Conservation (phyloP, 2,888 invertebrate genomes). For the Lepas anatifera region DNA sequence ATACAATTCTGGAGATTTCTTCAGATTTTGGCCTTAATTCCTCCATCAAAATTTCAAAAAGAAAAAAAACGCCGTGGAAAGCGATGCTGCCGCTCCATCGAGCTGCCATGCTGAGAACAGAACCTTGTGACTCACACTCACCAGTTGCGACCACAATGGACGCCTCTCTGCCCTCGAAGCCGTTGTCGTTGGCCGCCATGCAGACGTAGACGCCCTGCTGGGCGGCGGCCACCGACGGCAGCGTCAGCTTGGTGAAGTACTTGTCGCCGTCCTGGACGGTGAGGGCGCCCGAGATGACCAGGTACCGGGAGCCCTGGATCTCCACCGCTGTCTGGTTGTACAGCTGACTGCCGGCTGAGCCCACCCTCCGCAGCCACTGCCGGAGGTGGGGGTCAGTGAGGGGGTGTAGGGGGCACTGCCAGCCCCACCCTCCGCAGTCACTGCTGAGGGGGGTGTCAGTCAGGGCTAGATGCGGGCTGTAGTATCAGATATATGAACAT, state of each 20-base stretch:
- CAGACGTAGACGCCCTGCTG: slow-evolving; percentile 6
- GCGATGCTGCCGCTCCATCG: too few relatives aligned
- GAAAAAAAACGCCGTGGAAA: too few relatives aligned
- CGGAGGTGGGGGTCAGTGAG: too few relatives aligned
- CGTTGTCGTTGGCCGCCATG: slow-evolving; percentile 1
- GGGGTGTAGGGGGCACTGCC: too few relatives aligned
- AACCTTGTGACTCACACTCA: background rate
- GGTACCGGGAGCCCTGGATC: background rate
- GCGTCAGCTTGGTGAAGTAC: background rate
- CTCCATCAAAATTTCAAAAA: too few relatives aligned
- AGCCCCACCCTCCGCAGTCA: too few relatives aligned
- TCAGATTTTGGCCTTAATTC: too few relatives aligned
- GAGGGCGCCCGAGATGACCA: background rate
- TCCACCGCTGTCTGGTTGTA: background rate
- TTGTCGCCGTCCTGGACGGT: background rate
- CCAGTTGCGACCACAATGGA: background rate
- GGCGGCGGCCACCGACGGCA: background rate
- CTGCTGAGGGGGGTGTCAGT: too few relatives aligned
- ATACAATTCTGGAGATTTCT: too few relatives aligned
- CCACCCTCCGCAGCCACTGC: background rate
- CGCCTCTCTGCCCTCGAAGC: background rate
- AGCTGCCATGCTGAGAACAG: too few relatives aligned
- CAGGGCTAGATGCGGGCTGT: too few relatives aligned
- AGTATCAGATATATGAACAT: too few relatives aligned
- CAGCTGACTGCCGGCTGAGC: background rate